A percentile compares a stretch with the other conserved stretches of the same genome.
Evolutionary conservation across 1,140 invertebrate species (phyloP).

Genomic region (Nasonia giraulti): DNA sequence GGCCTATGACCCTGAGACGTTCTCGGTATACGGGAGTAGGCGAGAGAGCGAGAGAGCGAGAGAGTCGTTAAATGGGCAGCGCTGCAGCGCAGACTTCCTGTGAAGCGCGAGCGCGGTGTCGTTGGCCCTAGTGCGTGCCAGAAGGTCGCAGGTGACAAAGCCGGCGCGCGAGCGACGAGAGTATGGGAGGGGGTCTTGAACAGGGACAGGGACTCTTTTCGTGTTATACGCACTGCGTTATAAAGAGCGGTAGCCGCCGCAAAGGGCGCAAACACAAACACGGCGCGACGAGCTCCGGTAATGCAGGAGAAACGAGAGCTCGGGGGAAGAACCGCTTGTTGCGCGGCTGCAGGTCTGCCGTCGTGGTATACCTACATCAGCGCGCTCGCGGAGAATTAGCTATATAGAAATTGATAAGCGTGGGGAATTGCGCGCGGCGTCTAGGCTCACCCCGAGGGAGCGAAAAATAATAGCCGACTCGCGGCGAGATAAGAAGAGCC

Average conservation of each 20-base stretch:
- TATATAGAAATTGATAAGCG: conserved; percentile 6
- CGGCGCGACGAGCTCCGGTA: neutral
- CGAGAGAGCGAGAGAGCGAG: neutral
- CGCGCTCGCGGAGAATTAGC: neutral
- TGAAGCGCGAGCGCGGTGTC: conserved; percentile 12
- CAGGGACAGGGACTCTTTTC: neutral
- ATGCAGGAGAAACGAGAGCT: neutral
- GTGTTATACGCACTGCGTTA: too few relatives aligned
- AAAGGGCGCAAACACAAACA: too few relatives aligned
- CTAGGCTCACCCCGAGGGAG: neutral
- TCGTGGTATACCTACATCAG: too few relatives aligned
- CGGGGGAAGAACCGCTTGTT: neutral
- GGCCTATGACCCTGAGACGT: conserved; percentile 47
- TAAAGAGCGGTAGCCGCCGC: too few relatives aligned
- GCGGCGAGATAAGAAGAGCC: too few relatives aligned
- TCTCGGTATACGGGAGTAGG: conserved; percentile 30
- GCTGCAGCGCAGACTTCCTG: conserved; percentile 39
- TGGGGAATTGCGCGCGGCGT: neutral
- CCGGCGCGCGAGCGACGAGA: neutral
- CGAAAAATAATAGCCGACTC: neutral
- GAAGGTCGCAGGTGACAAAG: conserved; percentile 41
- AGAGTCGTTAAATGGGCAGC: conserved; percentile 34
- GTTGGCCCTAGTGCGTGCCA: conserved; percentile 27
- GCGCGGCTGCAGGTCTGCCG: too few relatives aligned
- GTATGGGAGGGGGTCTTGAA: neutral